Conservation (phyloP, 1,140 invertebrate species). For the Zaprionus ghesquierei region DNA sequence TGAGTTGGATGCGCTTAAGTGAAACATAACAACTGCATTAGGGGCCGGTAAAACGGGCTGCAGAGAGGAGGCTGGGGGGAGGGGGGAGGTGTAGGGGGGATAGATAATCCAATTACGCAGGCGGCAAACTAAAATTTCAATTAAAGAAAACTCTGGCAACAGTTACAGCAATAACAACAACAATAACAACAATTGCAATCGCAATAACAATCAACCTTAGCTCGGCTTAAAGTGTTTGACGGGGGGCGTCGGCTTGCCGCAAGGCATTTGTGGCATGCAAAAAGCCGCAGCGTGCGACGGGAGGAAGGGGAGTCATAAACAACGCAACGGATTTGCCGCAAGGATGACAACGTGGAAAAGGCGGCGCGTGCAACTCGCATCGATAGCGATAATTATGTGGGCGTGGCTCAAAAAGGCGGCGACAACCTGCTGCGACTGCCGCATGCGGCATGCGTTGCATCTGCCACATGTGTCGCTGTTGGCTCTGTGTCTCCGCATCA, state of each 20-base stretch:
- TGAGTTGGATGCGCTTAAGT: constrained; percentile 48
- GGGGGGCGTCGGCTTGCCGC: constrained; percentile 30
- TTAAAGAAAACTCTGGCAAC: constrained; percentile 47
- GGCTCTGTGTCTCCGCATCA: constrained; percentile 34
- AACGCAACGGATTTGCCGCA: constrained; percentile 40
- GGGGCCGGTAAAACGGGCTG: constrained; percentile 8
- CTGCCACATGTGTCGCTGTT: background rate
- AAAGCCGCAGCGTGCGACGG: constrained; percentile 20
- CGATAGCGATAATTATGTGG: constrained; percentile 72
- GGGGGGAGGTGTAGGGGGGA: too few relatives aligned
- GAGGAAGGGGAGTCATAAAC: constrained; percentile 31
- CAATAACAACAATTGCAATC: background rate
- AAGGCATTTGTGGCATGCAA: constrained; percentile 48
- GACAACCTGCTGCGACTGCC: constrained; percentile 28
- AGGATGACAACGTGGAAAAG: constrained; percentile 36
- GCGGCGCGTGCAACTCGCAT: constrained; percentile 43
- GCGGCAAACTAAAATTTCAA: constrained; percentile 59
- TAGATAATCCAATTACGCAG: constrained; percentile 56
- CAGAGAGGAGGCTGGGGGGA: background rate
- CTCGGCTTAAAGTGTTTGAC: constrained; percentile 23
- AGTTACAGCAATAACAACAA: background rate
- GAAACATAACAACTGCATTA: constrained; percentile 74
- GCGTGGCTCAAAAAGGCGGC: constrained; percentile 44
- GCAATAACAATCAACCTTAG: background rate
- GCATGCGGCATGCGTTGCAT: background rate